Conservation (phyloP, 2,797 vertebrate genomes). For the Platalea minor region DNA sequence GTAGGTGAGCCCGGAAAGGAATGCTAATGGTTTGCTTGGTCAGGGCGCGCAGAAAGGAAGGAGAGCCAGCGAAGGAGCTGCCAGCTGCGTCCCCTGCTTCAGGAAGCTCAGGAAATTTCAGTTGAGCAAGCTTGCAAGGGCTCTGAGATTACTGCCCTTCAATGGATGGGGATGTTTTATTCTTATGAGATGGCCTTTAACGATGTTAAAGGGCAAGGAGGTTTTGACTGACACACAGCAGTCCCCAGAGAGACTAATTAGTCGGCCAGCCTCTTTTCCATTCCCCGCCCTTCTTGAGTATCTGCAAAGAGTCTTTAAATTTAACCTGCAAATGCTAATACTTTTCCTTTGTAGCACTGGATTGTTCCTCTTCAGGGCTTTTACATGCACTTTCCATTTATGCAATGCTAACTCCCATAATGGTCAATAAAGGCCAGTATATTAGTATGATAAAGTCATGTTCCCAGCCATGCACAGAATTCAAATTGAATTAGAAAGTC, state of each 20-base stretch:
- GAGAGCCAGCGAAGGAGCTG: not conserved
- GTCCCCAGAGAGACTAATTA: not conserved
- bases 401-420: not conserved
- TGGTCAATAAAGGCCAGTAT: not conserved
- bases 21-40: not conserved
- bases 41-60: not conserved
- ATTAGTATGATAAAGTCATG: not conserved
- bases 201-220: not conserved
- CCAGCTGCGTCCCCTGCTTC: not conserved
- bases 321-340: not conserved
- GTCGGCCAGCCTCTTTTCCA: not conserved
- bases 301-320: not conserved
- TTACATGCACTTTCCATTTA: not conserved
- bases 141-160: not conserved
- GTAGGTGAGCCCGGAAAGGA: not conserved
- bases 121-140: not conserved
- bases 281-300: not conserved
- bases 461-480: constrained; percentile 5
- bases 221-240: not conserved
- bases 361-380: constrained; percentile 13
- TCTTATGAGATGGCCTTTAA: not conserved
- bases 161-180: not conserved
- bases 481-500: constrained; percentile 7
- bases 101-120: not conserved
- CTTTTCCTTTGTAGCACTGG: not conserved